Base-by-base conservation (phyloP, 53 echinoderm and acorn worm species). In the Mesocentrotus franciscanus region DNA sequence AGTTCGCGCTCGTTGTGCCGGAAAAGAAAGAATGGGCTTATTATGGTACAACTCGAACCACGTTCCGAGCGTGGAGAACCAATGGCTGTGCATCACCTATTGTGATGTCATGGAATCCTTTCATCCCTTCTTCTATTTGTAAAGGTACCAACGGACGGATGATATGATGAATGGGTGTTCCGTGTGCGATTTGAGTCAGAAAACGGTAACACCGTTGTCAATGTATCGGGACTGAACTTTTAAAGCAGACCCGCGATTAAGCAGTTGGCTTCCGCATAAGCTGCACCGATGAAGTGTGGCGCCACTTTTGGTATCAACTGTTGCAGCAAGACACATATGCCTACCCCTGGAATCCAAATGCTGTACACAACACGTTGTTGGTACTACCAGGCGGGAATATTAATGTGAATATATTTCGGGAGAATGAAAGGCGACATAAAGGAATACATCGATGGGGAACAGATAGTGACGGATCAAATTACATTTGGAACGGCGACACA, bases 71-170 rank as follows among this genome's bases (percentile, higher is more conserved):
- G 81, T 81, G 81, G 42, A 33, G 81, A 81, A 42, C 81, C 81
- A 81, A 81, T 81, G 81, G 42, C 81, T 29, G 81, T 33, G 42
- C 81, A 81, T 81, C 81, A 81, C 36, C 81, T 42, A 18, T 81
- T 81, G 81, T 81, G 81, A 81, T 81, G 81, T 81, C 81, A 81
- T 20, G 29, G 15, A 81, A 42, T 81, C 22, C 29, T 81, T 81
- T 81, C 81, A 81, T 39, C 29, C 42, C 81, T 22, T 42, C 17
- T 33, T 18, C 36, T 20, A 81, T 81, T 81, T 81, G 39, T 81
- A 81, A 36, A 42, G 0, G 36, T 81, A 81, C 78, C 34, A 81
- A 42, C 42, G 81, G 81, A 18, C 81, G 11, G 22, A 81, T 42
- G 81, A 81, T 64, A 64, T 64, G 18, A 64, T 81, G 81, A 81